phyloP scores from a whole-genome alignment of 2,888 invertebrate species.

The Drosophila peninsularis region DNA sequence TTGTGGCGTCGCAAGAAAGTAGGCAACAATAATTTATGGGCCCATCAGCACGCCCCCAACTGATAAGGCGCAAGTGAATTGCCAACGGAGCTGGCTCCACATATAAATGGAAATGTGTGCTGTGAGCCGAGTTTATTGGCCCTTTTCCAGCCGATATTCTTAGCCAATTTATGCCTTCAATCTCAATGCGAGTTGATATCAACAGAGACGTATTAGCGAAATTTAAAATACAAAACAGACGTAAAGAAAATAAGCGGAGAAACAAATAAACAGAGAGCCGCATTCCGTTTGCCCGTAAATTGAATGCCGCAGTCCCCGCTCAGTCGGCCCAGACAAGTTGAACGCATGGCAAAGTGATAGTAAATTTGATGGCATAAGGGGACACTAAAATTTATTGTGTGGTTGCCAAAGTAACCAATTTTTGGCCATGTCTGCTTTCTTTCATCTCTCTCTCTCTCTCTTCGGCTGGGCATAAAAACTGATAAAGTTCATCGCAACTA shows the following conservation, averaged over 20 bases:
- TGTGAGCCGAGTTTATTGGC: slow-evolving; percentile 44
- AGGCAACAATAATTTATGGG: slow-evolving; percentile 66
- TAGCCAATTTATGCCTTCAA: slow-evolving; percentile 60
- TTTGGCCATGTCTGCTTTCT: slow-evolving; percentile 32
- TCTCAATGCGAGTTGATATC: slow-evolving; percentile 31
- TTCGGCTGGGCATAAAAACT: slow-evolving; percentile 54
- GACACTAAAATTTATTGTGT: slow-evolving; percentile 72
- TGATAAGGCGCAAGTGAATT: slow-evolving; percentile 66
- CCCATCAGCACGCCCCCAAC: slow-evolving; percentile 22
- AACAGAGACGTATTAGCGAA: slow-evolving; percentile 68
- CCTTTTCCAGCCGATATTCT: slow-evolving; percentile 26
- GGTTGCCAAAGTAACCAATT: slow-evolving; percentile 46
- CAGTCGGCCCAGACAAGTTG: slow-evolving; percentile 65
- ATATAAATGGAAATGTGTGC: slow-evolving; percentile 64
- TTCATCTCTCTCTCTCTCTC: slow-evolving; percentile 3
- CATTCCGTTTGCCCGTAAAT: slow-evolving; percentile 60
- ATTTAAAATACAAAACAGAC: slow-evolving; percentile 58
- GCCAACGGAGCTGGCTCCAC: slow-evolving; percentile 60
- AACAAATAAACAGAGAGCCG: slow-evolving; percentile 3
- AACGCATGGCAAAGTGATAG: slow-evolving; percentile 59
- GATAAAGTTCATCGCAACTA: slow-evolving; percentile 75
- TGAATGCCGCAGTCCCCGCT: slow-evolving; percentile 64
- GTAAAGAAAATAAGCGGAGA: slow-evolving; percentile 15
- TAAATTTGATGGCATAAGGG: slow-evolving; percentile 64
- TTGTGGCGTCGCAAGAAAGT: slow-evolving; percentile 51